phyloP scores from a whole-genome alignment of 2,113 vertebrate species.

The Erinaceus europaeus region DNA sequence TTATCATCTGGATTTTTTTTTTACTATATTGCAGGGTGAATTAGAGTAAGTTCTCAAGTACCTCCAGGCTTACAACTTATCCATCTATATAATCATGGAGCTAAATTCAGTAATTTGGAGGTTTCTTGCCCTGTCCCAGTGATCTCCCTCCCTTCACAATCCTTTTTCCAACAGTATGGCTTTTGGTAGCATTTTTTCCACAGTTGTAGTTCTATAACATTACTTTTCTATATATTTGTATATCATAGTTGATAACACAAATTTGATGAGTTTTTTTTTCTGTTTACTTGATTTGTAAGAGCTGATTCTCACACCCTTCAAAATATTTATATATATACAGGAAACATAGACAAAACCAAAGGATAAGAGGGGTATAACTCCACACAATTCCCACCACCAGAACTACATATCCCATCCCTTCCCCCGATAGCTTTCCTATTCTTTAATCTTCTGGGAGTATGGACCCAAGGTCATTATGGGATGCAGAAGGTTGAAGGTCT shows the following conservation, averaged over 20 bases:
- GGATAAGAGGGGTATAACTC: too few species aligned
- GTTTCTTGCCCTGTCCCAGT: background rate
- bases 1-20: conserved; percentile 22
- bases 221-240: background rate
- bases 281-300: background rate
- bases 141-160: conserved; percentile 24
- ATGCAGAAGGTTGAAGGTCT: too few species aligned
- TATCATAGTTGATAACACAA: background rate
- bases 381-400: too few species aligned
- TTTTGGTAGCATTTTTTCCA: conserved; percentile 21
- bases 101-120: conserved; percentile 13
- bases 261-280: conserved; percentile 39
- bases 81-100: background rate
- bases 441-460: too few species aligned
- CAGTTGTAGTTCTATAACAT: background rate
- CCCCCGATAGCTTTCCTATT: too few species aligned
- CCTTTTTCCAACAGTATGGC: conserved; percentile 18
- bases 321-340: too few species aligned
- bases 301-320: background rate
- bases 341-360: too few species aligned
- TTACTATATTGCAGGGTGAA: background rate
- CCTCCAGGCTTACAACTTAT: conserved; percentile 3
- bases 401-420: too few species aligned
- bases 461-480: too few species aligned
- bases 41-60: conserved; percentile 1